Base-by-base conservation (phyloP, 2,797 vertebrate species). In the Macropodus opercularis region DNA sequence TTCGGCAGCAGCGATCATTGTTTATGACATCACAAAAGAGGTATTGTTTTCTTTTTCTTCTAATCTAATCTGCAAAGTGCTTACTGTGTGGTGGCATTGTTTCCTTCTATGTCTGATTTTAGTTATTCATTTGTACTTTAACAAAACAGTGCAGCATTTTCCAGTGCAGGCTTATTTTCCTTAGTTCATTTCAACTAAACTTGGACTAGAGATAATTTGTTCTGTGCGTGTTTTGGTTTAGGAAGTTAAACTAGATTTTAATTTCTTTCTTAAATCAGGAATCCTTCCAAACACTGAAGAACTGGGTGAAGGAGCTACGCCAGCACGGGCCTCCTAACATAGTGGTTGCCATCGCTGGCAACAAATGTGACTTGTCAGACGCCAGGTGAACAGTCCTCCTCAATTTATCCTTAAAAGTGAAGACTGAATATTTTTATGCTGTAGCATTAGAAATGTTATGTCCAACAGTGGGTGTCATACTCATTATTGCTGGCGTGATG, bases 11-110 rank as follows among this genome's bases (percentile, higher is more conserved):
- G 97, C 97, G 61, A 95, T 99, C 58, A 98, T 99, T 68, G 97
- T 98, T 32, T 98, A 98, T 74, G 97, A 99, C 85, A 98, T 99
- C 93, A 99, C 97, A 24, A 98, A 99, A 93, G 97, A 98, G 94
- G 97, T 98, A 93, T 53, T 39, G 57, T 64, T 44, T 44, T 6
- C 12, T 24, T 63, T 67, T 55, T 26, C n/a, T 42, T 34, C 43
- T 2, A 49, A 29, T 14, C 4, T 53, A 47, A 56, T 41, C 18
- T 12, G 29, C 32, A 3, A 14, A 32, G 8, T 24, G 19, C 13
- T 9, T 7, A 31, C 3, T 44, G 8, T 35, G 13, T 22, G 24
- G 2, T 8, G 52, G 32, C 5, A 24, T 49, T 54, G 7, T 29
- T 47, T 35, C 14, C 2, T 21, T 64, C 0, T 15, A 23, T 17